phyloP scores from a whole-genome alignment of 2,113 vertebrate genomes.

The Oncorhynchus kisutch region DNA sequence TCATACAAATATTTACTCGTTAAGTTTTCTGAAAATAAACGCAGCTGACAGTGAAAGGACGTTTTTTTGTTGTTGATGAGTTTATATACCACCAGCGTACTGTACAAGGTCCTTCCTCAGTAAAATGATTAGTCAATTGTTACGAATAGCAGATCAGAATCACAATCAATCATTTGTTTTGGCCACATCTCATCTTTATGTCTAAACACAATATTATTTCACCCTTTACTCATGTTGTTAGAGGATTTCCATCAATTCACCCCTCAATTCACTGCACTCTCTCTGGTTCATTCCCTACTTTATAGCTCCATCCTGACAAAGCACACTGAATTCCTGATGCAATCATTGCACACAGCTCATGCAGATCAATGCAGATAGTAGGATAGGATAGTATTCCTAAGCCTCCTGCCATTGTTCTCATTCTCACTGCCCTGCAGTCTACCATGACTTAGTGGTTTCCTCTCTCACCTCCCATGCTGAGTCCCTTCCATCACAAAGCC shows the following conservation, averaged over 20 bases:
- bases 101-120: neutral
- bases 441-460: neutral
- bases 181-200: neutral
- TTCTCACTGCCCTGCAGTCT: conserved; percentile 3
- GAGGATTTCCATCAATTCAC: neutral
- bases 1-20: too few relatives aligned
- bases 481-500: neutral
- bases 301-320: conserved; percentile 5
- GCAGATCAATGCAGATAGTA: conserved; percentile 43
- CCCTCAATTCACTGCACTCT: neutral
- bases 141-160: neutral
- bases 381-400: conserved; percentile 22
- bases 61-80: too few relatives aligned
- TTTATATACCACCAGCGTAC: neutral
- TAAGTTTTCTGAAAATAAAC: too few relatives aligned
- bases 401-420: conserved; percentile 38
- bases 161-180: neutral
- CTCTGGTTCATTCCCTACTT: conserved; percentile 23
- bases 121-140: neutral
- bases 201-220: neutral
- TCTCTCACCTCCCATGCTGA: neutral
- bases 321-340: conserved; percentile 49
- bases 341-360: conserved; percentile 54
- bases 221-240: neutral
- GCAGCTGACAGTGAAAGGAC: too few relatives aligned